Conservation (phyloP, 1,140 invertebrate genomes). For the Vanessa atalanta region DNA sequence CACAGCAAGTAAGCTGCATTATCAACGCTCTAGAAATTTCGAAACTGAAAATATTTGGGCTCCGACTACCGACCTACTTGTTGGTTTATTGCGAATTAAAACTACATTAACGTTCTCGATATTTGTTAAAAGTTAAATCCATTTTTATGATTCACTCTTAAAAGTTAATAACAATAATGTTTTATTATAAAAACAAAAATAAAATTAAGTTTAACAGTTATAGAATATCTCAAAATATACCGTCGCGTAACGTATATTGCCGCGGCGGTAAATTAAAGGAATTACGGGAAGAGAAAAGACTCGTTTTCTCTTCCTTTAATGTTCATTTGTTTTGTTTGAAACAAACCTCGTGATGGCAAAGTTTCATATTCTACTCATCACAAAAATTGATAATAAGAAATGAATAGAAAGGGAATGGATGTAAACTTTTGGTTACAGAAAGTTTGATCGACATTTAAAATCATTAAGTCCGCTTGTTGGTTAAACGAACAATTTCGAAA, state of each 20-base stretch:
- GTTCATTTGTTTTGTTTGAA: no score
- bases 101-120: constrained; percentile 28
- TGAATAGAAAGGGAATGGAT: not conserved
- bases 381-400: not conserved
- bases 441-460: constrained; percentile 15
- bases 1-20: constrained; percentile 21
- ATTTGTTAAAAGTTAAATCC: not conserved
- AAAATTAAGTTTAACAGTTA: no score
- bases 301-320: no score
- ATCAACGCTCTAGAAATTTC: constrained; percentile 43
- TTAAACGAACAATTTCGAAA: constrained; percentile 24
- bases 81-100: constrained; percentile 32
- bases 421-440: constrained; percentile 13
- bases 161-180: not conserved
- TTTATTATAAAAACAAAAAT: not conserved
- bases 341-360: no score
- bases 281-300: no score
- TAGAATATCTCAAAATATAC: no score
- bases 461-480: constrained; percentile 18
- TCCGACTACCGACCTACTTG: constrained; percentile 33
- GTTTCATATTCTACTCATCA: not conserved
- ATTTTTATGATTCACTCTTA: not conserved
- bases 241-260: no score
- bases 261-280: no score
- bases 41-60: constrained; percentile 38